Evolutionary conservation across 1,140 invertebrate species (phyloP), one percentile per base, ranked within the genome.

Genomic region (Frieseomelitta varia): DNA sequence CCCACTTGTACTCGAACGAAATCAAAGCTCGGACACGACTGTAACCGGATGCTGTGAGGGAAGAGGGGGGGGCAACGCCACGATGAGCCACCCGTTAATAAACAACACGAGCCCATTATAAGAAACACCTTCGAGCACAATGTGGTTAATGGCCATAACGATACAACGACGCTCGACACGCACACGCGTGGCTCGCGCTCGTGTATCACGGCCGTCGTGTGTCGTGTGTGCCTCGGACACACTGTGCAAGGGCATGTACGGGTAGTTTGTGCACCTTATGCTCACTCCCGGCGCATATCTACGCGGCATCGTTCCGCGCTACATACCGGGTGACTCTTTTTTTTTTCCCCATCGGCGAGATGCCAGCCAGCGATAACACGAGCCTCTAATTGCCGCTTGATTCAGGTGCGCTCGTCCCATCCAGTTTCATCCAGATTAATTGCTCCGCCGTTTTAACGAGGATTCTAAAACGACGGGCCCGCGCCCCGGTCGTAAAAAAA

Each of bases 191-290:
- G 30, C 56, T 51, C 56, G 17, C 51, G 51, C 53, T 24, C 55
- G 56, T 21, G 55, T 19, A 58, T 56, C 71, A 55, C 30, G 47
- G n/a, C 19, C 71, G 58, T 90, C 88, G 88, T 87, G 90, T 47
- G 39, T 47, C 39, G 39, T 47, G 87, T 63, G 73, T 74, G 6
- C 39, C 39, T 47, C 39, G 86, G 77, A 76, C 77, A 82, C 82
- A 82, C 87, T 85, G 77, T 86, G 87, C 90, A 89, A 89, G 87
- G 87, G 90, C 87, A 88, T 87, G 87, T 86, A 90, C 73, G 81
- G 39, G 85, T 87, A 84, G 85, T 86, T 89, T 84, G 84, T 88
- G 90, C 90, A 91, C 83, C 85, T 91, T 91, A 83, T 89, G 81
- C 85, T 86, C 87, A 53, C 87, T 81, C 78, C 75, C 56, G 77